Conservation (phyloP, 1,140 invertebrate genomes). For the Papilio glaucus region DNA sequence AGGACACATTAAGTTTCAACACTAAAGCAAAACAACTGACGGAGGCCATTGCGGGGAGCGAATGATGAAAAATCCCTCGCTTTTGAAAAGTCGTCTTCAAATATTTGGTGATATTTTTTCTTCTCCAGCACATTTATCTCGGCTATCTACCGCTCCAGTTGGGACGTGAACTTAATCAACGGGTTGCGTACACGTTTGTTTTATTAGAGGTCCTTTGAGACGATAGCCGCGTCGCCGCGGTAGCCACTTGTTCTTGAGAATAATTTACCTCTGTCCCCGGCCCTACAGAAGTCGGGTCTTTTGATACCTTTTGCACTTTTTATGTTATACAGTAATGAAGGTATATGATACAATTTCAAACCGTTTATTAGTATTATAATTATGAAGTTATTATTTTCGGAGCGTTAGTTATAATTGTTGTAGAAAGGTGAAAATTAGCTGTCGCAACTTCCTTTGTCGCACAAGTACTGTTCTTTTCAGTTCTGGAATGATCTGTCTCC, state of each 20-base stretch:
- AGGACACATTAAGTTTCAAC: background rate
- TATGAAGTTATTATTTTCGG: too few relatives aligned
- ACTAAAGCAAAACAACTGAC: background rate
- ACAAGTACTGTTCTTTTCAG: too few relatives aligned
- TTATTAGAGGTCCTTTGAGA: constrained; percentile 9
- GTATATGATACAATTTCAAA: background rate
- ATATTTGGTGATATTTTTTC: background rate
- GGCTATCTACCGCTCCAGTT: constrained; percentile 26
- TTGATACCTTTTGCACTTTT: background rate
- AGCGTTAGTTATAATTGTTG: too few relatives aligned
- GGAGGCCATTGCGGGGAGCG: background rate
- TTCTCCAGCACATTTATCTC: constrained; percentile 1
- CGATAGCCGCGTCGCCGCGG: constrained; percentile 3
- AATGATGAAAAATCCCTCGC: background rate
- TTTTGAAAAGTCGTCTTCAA: background rate
- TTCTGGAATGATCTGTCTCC: too few relatives aligned
- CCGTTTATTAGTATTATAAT: too few relatives aligned
- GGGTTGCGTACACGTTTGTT: background rate
- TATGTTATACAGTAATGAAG: background rate
- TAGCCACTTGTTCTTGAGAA: constrained; percentile 9
- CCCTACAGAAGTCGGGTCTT: constrained; percentile 3
- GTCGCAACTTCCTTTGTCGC: too few relatives aligned
- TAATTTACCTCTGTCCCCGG: constrained; percentile 4
- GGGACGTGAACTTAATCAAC: constrained; percentile 14
- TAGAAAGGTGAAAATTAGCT: too few relatives aligned